Percentiles rank a stretch among this genome's conserved stretches.
phyloP scores from a whole-genome alignment of 1,140 invertebrate genomes.

The Pectinophora gossypiella region DNA sequence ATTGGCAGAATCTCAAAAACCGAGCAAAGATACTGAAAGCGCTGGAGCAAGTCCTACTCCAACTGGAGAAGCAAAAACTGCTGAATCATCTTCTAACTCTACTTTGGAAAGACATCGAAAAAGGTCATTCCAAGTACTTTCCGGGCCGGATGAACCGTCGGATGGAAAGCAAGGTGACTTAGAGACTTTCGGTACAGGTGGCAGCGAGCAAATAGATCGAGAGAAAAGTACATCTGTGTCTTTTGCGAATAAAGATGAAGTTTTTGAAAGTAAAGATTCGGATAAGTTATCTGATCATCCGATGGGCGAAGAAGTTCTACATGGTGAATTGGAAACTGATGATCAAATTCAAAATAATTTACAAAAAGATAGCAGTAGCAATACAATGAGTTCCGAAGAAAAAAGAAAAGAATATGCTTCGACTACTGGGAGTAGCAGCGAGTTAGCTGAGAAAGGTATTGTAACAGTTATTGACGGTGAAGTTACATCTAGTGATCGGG shows the following conservation, averaged over 20 bases:
- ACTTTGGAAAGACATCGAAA: constrained; percentile 29
- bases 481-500: constrained; percentile 24
- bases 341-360: constrained; percentile 12
- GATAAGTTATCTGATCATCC: constrained; percentile 33
- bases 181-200: constrained; percentile 26
- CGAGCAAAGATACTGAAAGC: neutral
- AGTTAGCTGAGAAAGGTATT: constrained; percentile 47
- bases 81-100: constrained; percentile 8
- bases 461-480: constrained; percentile 46
- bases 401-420: constrained; percentile 35
- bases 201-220: constrained; percentile 31
- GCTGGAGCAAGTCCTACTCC: constrained; percentile 11
- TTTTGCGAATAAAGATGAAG: constrained; percentile 55
- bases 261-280: constrained; percentile 46
- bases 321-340: constrained; percentile 12
- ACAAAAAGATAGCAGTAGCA: constrained; percentile 26
- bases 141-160: constrained; percentile 33
- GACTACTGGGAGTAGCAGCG: constrained; percentile 30
- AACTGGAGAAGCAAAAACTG: constrained; percentile 11
- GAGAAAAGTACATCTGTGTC: constrained; percentile 48
- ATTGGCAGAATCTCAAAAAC: neutral
- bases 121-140: constrained; percentile 58
- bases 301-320: constrained; percentile 43
- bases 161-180: constrained; percentile 19
- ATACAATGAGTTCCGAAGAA: constrained; percentile 23